Conservation (phyloP, 1,140 invertebrate genomes). For the Drosophila virilis region DNA sequence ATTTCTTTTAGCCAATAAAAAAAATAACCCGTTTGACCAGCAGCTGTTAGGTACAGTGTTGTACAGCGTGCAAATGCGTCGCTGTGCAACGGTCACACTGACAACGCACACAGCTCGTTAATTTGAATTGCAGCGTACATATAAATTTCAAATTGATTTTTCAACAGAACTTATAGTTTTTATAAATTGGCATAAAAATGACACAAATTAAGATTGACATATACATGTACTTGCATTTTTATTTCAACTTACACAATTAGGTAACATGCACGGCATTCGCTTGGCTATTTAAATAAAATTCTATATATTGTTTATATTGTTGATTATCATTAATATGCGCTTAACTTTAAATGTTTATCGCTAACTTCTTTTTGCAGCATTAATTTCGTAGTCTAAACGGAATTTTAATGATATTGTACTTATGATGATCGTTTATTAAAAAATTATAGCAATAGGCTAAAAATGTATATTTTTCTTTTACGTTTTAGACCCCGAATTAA, state of each 20-base stretch:
- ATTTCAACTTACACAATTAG: slow-evolving; percentile 77
- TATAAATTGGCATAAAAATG: not conserved
- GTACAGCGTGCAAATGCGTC: not conserved
- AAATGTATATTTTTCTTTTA: slow-evolving; percentile 1
- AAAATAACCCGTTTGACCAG: not conserved
- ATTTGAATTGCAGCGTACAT: not conserved
- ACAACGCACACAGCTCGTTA: not conserved
- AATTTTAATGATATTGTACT: slow-evolving; percentile 49
- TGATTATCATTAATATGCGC: slow-evolving; percentile 57
- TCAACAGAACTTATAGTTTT: not conserved
- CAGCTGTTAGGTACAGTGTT: slow-evolving; percentile 20
- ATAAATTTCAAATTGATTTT: not conserved
- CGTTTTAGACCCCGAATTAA: slow-evolving; percentile 47
- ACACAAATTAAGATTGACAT: slow-evolving; percentile 1
- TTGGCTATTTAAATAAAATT: slow-evolving; percentile 56
- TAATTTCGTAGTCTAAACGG: slow-evolving; percentile 40
- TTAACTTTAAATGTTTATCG: slow-evolving; percentile 30
- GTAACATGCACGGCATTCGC: slow-evolving; percentile 70
- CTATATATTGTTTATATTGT: slow-evolving; percentile 28
- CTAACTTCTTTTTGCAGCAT: slow-evolving; percentile 41
- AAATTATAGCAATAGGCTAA: slow-evolving; percentile 50
- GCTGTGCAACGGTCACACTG: slow-evolving; percentile 19
- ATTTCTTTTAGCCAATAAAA: slow-evolving; percentile 5
- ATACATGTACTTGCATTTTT: slow-evolving; percentile 51
- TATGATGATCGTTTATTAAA: not conserved